Percentiles rank a stretch among this genome's conserved stretches.
phyloP scores from a whole-genome alignment of 2,888 invertebrate species.

The Smittia aterrima region DNA sequence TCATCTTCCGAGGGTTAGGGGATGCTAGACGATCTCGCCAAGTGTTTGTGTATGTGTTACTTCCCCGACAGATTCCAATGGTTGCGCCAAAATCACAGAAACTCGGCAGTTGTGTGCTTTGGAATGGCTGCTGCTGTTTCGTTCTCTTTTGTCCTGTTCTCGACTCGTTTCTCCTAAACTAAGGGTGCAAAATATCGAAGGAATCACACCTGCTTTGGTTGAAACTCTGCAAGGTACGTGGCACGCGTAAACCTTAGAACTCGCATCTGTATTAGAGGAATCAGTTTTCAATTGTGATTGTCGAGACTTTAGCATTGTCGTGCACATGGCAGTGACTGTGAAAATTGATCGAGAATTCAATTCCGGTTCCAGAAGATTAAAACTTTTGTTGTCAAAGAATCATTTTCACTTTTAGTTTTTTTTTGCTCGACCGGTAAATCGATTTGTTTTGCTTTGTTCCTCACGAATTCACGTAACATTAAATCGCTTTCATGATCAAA shows the following conservation, averaged over 20 bases:
- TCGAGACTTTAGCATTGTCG: not conserved
- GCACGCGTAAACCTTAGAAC: slow-evolving; percentile 26
- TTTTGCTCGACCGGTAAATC: too few relatives aligned
- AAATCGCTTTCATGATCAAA: not conserved
- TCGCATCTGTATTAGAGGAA: not conserved
- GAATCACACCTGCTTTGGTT: slow-evolving; percentile 37
- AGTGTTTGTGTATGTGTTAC: not conserved
- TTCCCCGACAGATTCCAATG: not conserved
- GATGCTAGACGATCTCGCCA: not conserved
- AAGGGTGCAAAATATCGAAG: slow-evolving; percentile 30
- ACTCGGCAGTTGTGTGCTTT: slow-evolving; percentile 7
- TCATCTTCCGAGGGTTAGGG: slow-evolving; percentile 12
- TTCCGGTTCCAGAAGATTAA: not conserved
- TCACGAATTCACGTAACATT: not conserved
- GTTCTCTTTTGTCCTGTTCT: not conserved
- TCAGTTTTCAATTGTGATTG: not conserved
- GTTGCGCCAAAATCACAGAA: slow-evolving; percentile 16
- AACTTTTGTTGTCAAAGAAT: not conserved
- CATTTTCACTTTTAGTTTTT: not conserved
- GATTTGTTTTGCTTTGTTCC: not conserved
- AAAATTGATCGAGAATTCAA: not conserved
- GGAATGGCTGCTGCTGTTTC: slow-evolving; percentile 18
- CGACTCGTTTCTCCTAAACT: not conserved
- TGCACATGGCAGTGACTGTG: not conserved
- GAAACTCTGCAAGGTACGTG: slow-evolving; percentile 35